These are phyloP conservation scores for Gadopsis bispinosus DNA, from an alignment of 2,797 vertebrate genomes.

Conservation along the genomic window DNA sequence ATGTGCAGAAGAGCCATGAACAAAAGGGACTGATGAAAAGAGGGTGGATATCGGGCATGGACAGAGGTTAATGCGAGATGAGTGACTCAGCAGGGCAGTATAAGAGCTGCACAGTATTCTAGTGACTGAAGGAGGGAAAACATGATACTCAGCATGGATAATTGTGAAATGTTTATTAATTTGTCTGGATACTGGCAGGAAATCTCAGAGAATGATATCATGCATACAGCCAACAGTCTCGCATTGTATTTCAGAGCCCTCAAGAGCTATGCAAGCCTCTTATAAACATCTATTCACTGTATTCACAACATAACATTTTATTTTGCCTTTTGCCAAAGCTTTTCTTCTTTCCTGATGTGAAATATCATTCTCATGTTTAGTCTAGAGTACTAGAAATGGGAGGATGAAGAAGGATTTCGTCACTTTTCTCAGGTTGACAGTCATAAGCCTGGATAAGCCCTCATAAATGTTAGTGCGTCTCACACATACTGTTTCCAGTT, in stretches of 20 bases:
- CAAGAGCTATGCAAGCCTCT: conserved; percentile 65
- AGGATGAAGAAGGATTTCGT: conserved; percentile 80
- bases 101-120: conserved; percentile 44
- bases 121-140: conserved; percentile 37
- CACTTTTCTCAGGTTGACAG: conserved; percentile 77
- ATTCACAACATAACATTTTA: conserved; percentile 54
- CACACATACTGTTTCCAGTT: conserved; percentile 70
- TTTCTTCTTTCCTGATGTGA: conserved; percentile 60
- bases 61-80: conserved; percentile 69
- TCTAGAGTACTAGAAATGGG: conserved; percentile 64
- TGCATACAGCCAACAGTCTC: conserved; percentile 35
- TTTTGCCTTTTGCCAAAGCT: conserved; percentile 58
- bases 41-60: conserved; percentile 56
- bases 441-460: conserved; percentile 79
- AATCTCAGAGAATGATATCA: conserved; percentile 48
- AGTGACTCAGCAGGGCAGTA: conserved; percentile 63
- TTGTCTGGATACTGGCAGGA: conserved; percentile 44
- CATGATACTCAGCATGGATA: conserved; percentile 29
- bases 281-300: conserved; percentile 64
- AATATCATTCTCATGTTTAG: conserved; percentile 71
- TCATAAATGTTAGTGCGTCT: conserved; percentile 80
- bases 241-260: conserved; percentile 45
- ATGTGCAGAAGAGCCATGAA: conserved; percentile 65
- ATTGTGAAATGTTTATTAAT: conserved; percentile 39
- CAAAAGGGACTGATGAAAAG: conserved; percentile 61